Conservation (phyloP, 1,140 invertebrate species). For the Subanguina moxae region DNA sequence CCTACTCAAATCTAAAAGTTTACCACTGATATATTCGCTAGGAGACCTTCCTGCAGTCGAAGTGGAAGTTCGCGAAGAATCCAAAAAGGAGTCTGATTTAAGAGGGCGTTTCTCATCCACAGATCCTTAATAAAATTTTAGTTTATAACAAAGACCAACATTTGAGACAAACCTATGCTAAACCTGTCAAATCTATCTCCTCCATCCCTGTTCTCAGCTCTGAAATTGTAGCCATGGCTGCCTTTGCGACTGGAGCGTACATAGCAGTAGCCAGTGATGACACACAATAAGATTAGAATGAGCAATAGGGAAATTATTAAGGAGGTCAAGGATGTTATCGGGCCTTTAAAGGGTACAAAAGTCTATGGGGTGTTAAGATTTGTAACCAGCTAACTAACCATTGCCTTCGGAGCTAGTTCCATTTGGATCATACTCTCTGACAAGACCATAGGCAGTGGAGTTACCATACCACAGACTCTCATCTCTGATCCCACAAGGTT, state of each 20-base stretch:
- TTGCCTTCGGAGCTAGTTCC: neutral
- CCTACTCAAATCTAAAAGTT: neutral
- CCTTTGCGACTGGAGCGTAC: neutral
- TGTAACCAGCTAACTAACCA: neutral
- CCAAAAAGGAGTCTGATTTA: neutral
- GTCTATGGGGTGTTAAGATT: neutral
- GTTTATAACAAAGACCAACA: neutral
- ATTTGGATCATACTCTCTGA: slow-evolving; percentile 23
- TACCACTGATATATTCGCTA: slow-evolving; percentile 2
- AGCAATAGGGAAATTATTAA: slow-evolving; percentile 2
- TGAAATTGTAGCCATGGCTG: neutral
- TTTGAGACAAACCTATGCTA: neutral
- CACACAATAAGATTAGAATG: neutral
- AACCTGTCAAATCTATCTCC: slow-evolving; percentile 2
- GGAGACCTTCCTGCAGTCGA: neutral
- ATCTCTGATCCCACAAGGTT: slow-evolving; percentile 25
- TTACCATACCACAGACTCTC: slow-evolving; percentile 11
- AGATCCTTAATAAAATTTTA: neutral
- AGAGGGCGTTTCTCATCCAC: neutral
- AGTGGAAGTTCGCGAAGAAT: neutral
- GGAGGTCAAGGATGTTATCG: neutral
- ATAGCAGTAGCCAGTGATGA: neutral
- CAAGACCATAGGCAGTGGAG: slow-evolving; percentile 15
- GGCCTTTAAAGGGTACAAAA: neutral
- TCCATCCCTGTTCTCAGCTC: neutral